Percentiles rank a stretch among this genome's conserved stretches.
Conservation (phyloP, 2,113 vertebrate genomes). For the Ahaetulla prasina region DNA sequence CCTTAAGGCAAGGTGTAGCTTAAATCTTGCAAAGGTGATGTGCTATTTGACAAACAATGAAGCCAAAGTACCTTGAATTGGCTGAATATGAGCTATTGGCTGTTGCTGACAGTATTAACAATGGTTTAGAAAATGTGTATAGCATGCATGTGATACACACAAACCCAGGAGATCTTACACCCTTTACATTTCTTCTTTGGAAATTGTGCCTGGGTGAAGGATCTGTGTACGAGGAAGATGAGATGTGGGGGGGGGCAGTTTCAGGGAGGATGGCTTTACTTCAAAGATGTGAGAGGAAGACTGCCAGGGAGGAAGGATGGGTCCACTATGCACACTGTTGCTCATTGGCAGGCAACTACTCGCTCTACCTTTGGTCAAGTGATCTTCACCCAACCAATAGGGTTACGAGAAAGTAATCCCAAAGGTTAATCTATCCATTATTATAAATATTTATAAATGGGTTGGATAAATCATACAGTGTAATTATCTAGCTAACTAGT, state of each 20-base stretch:
- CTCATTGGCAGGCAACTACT: rapidly evolving
- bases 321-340: rapidly evolving
- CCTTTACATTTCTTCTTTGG: rapidly evolving
- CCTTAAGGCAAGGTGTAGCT: neutral
- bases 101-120: rapidly evolving
- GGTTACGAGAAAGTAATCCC: constrained; percentile 56
- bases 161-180: neutral
- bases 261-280: neutral
- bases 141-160: rapidly evolving
- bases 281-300: neutral
- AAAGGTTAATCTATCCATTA: constrained; percentile 72
- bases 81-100: neutral
- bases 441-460: constrained; percentile 74
- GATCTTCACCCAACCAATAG: constrained; percentile 41
- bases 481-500: constrained; percentile 72
- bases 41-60: neutral
- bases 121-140: neutral
- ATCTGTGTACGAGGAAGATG: neutral
- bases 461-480: constrained; percentile 70
- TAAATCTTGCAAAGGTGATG: neutral
- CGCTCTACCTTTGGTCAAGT: rapidly evolving
- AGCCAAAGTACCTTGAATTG: neutral
- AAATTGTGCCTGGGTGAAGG: neutral
- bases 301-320: neutral
- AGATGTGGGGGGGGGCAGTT: rapidly evolving